Evolutionary conservation across 2,797 vertebrate species (phyloP), one percentile per base, ranked within the genome.

Genomic region (Oreochromis mossambicus): DNA sequence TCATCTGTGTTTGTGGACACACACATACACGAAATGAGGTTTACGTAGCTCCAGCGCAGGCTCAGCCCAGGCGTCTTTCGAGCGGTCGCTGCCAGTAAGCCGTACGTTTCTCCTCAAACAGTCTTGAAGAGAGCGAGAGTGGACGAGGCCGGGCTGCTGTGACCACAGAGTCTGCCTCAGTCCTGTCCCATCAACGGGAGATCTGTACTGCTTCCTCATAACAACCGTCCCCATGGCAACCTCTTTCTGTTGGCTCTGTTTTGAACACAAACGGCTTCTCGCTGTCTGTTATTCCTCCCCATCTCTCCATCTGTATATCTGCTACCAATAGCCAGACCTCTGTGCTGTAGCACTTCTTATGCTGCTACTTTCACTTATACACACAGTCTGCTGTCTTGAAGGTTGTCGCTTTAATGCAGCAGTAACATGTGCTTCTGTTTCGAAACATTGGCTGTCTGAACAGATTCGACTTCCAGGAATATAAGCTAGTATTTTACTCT

Each of bases 151-250:
- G 21, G 26, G 76, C 68, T 78, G 2, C 84, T 5, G 58, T 24
- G 78, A 82, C 90, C 87, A 19, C 89, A 83, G 87, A 83, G 84
- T 78, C 51, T 77, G 84, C 79, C 79, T 81, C 78, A 70, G 70
- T 87, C 78, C 76, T 19, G 21, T 86, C 92, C 91, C 88, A 68
- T 92, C 91, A 91, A 92, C 93, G 86, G 80, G 81, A 91, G 88
- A 85, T 90, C 90, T 87, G 73, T 63, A 5, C 90, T 82, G 82
- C 86, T 84, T 94, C 90, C 90, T 94, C 92, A 85, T 94, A 94
- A 95, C 94, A 95, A 90, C 95, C 86, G 83, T 96, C 93, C 83
- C 96, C 94, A 95, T 96, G 94, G 94, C 92, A 95, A 97, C 95
- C 36, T 85, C 87, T 93, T 93, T 91, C 91, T 58, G 85, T 83